Evolutionary conservation across 2,888 invertebrate species (phyloP).

Genomic region (Limnephilus rhombicus): DNA sequence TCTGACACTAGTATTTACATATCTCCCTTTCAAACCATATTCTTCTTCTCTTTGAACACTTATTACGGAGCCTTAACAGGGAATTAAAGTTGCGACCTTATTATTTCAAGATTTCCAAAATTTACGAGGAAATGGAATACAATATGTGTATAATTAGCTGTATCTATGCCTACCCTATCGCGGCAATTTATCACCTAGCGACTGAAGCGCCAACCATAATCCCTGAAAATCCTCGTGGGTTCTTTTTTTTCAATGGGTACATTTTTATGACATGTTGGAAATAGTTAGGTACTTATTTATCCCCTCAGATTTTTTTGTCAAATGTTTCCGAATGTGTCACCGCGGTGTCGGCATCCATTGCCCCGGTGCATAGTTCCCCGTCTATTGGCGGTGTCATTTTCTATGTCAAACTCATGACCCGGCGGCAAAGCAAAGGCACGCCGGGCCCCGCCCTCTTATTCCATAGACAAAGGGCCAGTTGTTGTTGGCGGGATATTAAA

Average conservation of each 20-base stretch:
- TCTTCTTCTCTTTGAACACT: no score
- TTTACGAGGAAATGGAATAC: background rate
- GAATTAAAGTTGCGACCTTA: background rate
- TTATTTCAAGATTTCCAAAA: background rate
- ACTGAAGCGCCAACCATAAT: slow-evolving; percentile 38
- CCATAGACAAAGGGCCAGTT: slow-evolving; percentile 9
- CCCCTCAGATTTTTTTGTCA: slow-evolving; percentile 31
- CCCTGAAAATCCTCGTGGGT: slow-evolving; percentile 24
- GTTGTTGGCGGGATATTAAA: slow-evolving; percentile 4
- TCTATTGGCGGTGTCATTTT: slow-evolving; percentile 60
- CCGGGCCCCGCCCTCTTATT: slow-evolving; percentile 23
- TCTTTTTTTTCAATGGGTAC: background rate
- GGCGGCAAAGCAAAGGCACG: slow-evolving; percentile 49
- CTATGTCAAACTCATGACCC: slow-evolving; percentile 48
- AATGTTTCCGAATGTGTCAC: slow-evolving; percentile 18
- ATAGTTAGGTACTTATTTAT: background rate
- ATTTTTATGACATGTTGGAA: slow-evolving; percentile 25
- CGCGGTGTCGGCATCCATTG: slow-evolving; percentile 28
- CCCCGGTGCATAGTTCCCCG: slow-evolving; percentile 9
- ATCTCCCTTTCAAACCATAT: no score
- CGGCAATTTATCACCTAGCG: slow-evolving; percentile 10
- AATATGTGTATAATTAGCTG: background rate
- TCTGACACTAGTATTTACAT: no score
- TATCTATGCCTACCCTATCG: background rate
- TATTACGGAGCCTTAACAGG: background rate